Evolutionary conservation across 2,888 invertebrate species (phyloP).

Genomic region (Cancer borealis): DNA sequence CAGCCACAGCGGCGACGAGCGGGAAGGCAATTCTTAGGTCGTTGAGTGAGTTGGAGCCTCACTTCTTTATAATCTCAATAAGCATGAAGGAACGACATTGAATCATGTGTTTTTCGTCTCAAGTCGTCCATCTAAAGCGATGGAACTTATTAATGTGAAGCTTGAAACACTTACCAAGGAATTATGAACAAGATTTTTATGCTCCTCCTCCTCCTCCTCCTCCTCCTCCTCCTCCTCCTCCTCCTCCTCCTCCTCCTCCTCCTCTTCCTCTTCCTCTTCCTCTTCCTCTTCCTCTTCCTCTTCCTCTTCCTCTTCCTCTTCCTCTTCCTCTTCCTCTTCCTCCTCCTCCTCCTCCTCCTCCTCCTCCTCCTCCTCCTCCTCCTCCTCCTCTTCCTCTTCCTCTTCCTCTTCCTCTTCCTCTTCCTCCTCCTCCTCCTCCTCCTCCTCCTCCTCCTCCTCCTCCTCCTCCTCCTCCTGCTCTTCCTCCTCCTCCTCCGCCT

Average conservation of each 20-base stretch:
- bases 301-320: too few relatives aligned
- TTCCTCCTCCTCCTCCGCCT: too few relatives aligned
- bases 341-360: neutral
- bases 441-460: neutral
- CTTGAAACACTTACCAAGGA: neutral
- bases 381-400: neutral
- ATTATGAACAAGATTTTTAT: conserved; percentile 3
- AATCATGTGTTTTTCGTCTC: too few relatives aligned
- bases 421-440: neutral
- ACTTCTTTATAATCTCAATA: neutral
- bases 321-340: too few relatives aligned
- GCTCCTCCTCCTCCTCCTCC: too few relatives aligned
- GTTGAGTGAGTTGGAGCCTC: neutral
- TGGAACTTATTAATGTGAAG: neutral
- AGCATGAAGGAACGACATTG: too few relatives aligned
- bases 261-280: too few relatives aligned
- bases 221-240: too few relatives aligned
- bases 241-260: too few relatives aligned
- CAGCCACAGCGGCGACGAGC: too few relatives aligned
- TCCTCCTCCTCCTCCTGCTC: neutral
- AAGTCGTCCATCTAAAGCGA: neutral
- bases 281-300: too few relatives aligned
- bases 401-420: neutral
- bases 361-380: neutral
- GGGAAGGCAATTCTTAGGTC: too few relatives aligned